Percentiles rank a stretch among this genome's conserved stretches.
Conservation (phyloP, 2,797 vertebrate genomes). For the Taenioides sp. region DNA sequence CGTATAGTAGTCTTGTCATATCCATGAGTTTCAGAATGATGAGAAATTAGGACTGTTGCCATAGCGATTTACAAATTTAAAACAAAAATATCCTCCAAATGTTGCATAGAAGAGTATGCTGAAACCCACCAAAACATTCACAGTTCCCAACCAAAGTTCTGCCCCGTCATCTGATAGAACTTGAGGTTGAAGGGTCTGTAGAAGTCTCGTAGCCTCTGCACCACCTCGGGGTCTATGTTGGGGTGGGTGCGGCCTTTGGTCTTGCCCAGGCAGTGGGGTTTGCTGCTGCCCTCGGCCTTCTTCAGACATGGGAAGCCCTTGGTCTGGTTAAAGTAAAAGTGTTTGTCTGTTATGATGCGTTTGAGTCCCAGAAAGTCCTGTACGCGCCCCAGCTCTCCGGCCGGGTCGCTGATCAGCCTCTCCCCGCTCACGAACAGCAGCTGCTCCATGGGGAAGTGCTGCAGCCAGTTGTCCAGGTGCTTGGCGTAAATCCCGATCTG, state of each 20-base stretch:
- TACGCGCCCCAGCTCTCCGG: slow-evolving; percentile 82
- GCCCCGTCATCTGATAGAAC: slow-evolving; percentile 84
- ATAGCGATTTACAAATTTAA: no score
- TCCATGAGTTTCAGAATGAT: no score
- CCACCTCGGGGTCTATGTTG: slow-evolving; percentile 79
- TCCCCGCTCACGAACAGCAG: slow-evolving; percentile 85
- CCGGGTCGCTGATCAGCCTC: slow-evolving; percentile 82
- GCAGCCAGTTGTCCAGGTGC: slow-evolving; percentile 87
- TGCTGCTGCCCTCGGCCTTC: slow-evolving; percentile 86
- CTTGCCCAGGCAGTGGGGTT: slow-evolving; percentile 86
- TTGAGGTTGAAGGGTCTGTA: slow-evolving; percentile 85
- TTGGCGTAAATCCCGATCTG: slow-evolving; percentile 88
- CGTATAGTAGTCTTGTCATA: no score
- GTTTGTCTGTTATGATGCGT: slow-evolving; percentile 86
- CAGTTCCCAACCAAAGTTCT: slow-evolving; percentile 81
- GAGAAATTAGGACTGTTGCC: no score
- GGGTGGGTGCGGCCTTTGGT: slow-evolving; percentile 85
- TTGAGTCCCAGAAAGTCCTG: slow-evolving; percentile 86
- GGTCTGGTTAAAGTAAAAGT: slow-evolving; percentile 88
- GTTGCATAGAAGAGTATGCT: background rate
- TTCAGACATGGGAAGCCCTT: slow-evolving; percentile 87
- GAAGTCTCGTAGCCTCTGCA: slow-evolving; percentile 81
- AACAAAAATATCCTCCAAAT: no score
- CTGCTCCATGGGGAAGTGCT: slow-evolving; percentile 83
- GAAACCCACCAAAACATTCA: slow-evolving; percentile 39